phyloP scores from a whole-genome alignment of 2,888 invertebrate species.

The Eurytoma californica region DNA sequence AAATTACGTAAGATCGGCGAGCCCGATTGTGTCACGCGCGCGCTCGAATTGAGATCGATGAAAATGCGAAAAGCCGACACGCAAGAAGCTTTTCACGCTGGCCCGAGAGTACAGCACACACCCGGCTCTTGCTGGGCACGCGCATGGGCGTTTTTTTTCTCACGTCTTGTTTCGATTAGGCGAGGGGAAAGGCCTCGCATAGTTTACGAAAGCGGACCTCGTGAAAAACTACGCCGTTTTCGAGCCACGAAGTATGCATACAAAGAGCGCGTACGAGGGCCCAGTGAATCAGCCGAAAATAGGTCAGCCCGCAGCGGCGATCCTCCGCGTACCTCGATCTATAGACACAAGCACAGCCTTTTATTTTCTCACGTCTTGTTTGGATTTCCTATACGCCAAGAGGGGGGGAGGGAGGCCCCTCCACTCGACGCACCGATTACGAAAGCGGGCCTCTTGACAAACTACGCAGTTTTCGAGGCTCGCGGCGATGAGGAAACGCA shows the following conservation, averaged over 20 bases:
- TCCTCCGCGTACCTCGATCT: not conserved
- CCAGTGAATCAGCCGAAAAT: conserved; percentile 34
- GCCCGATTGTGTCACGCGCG: no score
- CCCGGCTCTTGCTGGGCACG: not conserved
- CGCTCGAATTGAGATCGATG: no score
- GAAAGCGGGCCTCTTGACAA: not conserved
- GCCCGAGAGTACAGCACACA: no score
- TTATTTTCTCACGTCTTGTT: no score
- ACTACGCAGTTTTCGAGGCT: not conserved
- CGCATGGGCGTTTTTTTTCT: no score
- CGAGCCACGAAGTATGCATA: not conserved
- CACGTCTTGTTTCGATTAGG: no score
- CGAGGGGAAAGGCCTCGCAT: not conserved
- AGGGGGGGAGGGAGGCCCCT: no score
- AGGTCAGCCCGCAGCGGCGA: not conserved
- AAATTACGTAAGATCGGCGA: no score
- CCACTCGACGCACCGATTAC: not conserved
- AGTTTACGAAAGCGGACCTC: not conserved
- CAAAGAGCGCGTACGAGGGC: not conserved
- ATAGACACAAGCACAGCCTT: no score
- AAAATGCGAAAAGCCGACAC: no score
- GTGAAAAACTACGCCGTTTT: conserved; percentile 1
- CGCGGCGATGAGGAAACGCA: conserved; percentile 1
- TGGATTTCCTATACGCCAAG: no score
- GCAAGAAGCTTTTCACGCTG: no score